Evolutionary conservation across 2,113 vertebrate genomes (phyloP).

Genomic region (Cyanoramphus novaezelandiae): DNA sequence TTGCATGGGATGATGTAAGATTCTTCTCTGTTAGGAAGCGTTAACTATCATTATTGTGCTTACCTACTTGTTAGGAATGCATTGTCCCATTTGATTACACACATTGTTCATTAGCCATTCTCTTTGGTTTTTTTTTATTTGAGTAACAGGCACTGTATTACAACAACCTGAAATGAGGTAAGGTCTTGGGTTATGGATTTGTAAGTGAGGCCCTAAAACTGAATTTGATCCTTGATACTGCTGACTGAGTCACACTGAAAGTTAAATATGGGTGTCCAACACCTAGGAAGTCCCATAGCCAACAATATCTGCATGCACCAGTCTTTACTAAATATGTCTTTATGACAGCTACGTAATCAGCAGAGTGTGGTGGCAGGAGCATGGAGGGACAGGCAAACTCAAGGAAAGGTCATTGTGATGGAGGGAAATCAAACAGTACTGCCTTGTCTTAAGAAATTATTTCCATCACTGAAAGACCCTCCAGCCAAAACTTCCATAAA

Average conservation of each 20-base stretch:
- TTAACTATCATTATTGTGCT: not conserved
- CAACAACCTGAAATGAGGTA: not conserved
- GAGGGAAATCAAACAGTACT: not conserved
- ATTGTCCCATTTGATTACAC: not conserved
- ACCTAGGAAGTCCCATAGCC: not conserved
- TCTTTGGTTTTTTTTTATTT: not conserved
- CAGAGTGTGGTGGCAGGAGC: not conserved
- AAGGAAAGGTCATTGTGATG: not conserved
- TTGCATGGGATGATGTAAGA: not conserved
- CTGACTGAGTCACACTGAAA: not conserved
- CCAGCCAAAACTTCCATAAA: not conserved
- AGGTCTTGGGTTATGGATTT: not conserved
- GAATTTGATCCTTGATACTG: not conserved
- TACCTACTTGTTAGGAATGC: not conserved
- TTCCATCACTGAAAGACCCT: not conserved
- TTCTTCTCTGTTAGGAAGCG: not conserved
- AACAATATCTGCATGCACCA: rapidly evolving
- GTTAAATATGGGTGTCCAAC: not conserved
- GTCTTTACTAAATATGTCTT: not conserved
- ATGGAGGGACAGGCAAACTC: not conserved
- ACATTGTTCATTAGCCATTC: not conserved
- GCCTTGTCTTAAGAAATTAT: not conserved
- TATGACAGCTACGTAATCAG: not conserved
- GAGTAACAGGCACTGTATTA: not conserved
- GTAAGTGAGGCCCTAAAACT: not conserved